A percentile compares a stretch with the other conserved stretches of the same genome.
Evolutionary conservation across 2,888 invertebrate genomes (phyloP).

Genomic region (Eudemis profundana): DNA sequence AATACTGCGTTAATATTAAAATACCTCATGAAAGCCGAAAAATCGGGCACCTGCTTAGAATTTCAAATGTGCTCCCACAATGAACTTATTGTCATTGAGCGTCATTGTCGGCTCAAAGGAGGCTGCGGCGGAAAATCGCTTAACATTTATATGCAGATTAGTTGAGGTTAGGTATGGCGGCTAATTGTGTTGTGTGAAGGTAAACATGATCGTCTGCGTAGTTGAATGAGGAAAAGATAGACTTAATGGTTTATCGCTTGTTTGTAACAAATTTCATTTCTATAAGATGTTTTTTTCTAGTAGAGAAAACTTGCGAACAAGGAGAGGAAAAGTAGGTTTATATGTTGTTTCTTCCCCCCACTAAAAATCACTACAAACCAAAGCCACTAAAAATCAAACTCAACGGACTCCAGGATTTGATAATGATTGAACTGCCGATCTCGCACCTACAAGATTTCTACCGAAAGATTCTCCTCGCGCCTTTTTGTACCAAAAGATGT

Average conservation of each 20-base stretch:
- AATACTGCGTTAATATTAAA: slow-evolving; percentile 30
- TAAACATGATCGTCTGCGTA: slow-evolving; percentile 15
- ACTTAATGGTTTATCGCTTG: not conserved
- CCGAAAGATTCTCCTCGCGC: too few relatives aligned
- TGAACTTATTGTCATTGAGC: slow-evolving; percentile 27
- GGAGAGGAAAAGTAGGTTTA: too few relatives aligned
- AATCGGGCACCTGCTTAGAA: slow-evolving; percentile 32
- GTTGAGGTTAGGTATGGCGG: slow-evolving; percentile 3
- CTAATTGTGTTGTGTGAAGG: slow-evolving; percentile 20
- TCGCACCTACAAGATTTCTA: too few relatives aligned
- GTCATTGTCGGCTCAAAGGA: slow-evolving; percentile 18
- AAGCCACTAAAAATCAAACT: too few relatives aligned
- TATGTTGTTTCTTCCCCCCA: too few relatives aligned
- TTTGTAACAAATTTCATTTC: not conserved
- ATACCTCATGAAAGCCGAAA: slow-evolving; percentile 28
- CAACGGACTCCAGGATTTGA: too few relatives aligned
- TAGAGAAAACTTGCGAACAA: too few relatives aligned
- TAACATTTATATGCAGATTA: slow-evolving; percentile 25
- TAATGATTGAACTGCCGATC: too few relatives aligned
- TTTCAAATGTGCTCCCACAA: slow-evolving; percentile 37
- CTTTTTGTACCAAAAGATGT: too few relatives aligned
- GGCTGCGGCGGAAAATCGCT: slow-evolving; percentile 34
- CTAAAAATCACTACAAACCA: too few relatives aligned
- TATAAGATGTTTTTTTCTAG: too few relatives aligned
- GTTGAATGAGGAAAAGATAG: slow-evolving; percentile 1